Conservation (phyloP, 1,140 invertebrate species). For the Eumaeus atala region DNA sequence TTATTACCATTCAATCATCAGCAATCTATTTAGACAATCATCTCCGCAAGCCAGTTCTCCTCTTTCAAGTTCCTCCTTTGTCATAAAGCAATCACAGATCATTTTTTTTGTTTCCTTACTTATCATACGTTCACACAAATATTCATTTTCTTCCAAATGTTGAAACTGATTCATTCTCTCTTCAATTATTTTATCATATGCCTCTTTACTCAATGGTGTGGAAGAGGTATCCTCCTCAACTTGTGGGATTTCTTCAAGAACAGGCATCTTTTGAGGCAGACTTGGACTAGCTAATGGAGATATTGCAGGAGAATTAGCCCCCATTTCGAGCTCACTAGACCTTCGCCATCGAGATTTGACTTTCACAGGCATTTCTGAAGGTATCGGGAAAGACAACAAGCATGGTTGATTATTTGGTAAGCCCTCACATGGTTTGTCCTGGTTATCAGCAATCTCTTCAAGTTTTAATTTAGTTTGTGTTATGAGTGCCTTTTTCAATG, state of each 20-base stretch:
- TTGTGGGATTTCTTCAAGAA: conserved; percentile 41
- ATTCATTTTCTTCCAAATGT: conserved; percentile 88
- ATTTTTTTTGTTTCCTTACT: conserved; percentile 94
- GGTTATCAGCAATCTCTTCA: conserved; percentile 60
- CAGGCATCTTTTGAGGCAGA: conserved; percentile 39
- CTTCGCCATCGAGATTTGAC: conserved; percentile 90
- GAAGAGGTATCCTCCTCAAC: conserved; percentile 35
- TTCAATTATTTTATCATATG: conserved; percentile 77
- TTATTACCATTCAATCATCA: conserved; percentile 98
- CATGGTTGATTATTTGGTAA: conserved; percentile 35
- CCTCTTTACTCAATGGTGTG: conserved; percentile 52
- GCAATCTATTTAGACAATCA: conserved; percentile 95
- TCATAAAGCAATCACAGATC: conserved; percentile 95
- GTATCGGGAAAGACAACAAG: conserved; percentile 60
- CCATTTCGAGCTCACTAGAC: conserved; percentile 88
- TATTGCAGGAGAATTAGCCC: conserved; percentile 63
- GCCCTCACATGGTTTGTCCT: conserved; percentile 46
- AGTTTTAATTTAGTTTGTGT: conserved; percentile 63
- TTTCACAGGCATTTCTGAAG: conserved; percentile 83
- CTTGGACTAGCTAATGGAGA: conserved; percentile 59
- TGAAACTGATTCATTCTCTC: conserved; percentile 86
- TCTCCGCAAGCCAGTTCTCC: conserved; percentile 93
- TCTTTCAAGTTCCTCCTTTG: conserved; percentile 88
- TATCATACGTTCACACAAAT: conserved; percentile 84
- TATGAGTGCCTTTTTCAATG: conserved; percentile 65